Conservation (phyloP, 2,797 vertebrate genomes). For the Helicolenus hilgendorfi region DNA sequence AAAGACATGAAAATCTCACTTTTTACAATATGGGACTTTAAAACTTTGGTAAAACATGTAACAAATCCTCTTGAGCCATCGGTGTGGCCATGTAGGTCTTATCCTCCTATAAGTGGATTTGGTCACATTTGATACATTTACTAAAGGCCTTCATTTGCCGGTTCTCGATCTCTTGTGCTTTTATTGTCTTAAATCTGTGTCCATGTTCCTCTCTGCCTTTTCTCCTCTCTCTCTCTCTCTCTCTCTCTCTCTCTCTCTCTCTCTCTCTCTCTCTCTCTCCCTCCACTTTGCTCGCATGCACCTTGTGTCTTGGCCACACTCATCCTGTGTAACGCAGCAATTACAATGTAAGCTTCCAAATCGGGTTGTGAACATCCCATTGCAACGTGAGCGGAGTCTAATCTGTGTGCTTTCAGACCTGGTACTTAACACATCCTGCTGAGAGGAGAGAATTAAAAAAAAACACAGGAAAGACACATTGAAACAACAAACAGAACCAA, state of each 20-base stretch:
- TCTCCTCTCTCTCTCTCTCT: neutral
- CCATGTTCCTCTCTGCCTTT: neutral
- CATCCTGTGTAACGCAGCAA: neutral
- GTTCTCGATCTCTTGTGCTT: neutral
- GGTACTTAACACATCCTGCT: constrained; percentile 52
- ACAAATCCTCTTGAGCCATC: neutral
- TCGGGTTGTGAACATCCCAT: constrained; percentile 43
- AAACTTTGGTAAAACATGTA: too few species aligned
- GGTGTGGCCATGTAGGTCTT: neutral
- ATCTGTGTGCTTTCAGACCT: constrained; percentile 66
- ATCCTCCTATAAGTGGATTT: neutral
- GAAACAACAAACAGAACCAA: constrained; percentile 43
- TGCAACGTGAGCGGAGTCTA: constrained; percentile 30
- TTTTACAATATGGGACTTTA: too few species aligned
- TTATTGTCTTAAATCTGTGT: neutral
- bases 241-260: neutral
- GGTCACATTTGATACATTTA: neutral
- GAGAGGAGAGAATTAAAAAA: constrained; percentile 8
- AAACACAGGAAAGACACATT: constrained; percentile 5
- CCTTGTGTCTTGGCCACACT: neutral
- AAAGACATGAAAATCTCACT: too few species aligned
- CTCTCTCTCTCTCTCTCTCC: neutral
- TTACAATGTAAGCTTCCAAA: constrained; percentile 43
- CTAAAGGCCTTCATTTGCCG: neutral
- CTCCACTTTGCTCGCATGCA: constrained; percentile 2